Evolutionary conservation across 2,888 invertebrate genomes (phyloP).

Genomic region (Trissolcus brochymenae): DNA sequence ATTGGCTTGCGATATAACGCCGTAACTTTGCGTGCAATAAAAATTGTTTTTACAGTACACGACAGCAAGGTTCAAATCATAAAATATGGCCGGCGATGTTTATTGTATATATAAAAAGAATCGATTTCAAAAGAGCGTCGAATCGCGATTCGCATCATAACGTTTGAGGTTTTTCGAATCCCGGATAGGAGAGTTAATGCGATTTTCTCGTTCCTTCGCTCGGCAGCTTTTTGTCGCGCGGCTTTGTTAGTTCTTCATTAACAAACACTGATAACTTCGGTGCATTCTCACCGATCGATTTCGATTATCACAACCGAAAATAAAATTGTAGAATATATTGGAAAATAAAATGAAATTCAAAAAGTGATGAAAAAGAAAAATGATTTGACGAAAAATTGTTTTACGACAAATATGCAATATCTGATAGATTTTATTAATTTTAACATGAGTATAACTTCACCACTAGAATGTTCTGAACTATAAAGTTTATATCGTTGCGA

Average conservation of each 20-base stretch:
- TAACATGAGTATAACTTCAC: too few species aligned
- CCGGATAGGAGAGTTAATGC: conserved; percentile 63
- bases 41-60: conserved; percentile 40
- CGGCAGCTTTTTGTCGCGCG: conserved; percentile 21
- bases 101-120: conserved; percentile 44
- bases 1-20: too few species aligned
- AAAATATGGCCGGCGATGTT: conserved; percentile 40
- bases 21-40: conserved; percentile 14
- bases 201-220: conserved; percentile 58
- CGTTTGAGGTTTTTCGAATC: conserved; percentile 59
- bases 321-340: neutral
- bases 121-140: conserved; percentile 37
- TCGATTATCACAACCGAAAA: neutral
- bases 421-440: too few species aligned
- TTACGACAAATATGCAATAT: neutral
- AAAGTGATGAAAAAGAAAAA: too few species aligned
- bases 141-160: conserved; percentile 59
- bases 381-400: neutral
- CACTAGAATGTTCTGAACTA: too few species aligned
- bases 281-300: neutral
- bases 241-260: conserved; percentile 61
- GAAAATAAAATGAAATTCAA: too few species aligned
- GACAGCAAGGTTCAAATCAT: conserved; percentile 37
- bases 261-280: conserved; percentile 17
- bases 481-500: neutral